Conservation (phyloP, 2,113 vertebrate species). For the Cricetomys ansorgei region DNA sequence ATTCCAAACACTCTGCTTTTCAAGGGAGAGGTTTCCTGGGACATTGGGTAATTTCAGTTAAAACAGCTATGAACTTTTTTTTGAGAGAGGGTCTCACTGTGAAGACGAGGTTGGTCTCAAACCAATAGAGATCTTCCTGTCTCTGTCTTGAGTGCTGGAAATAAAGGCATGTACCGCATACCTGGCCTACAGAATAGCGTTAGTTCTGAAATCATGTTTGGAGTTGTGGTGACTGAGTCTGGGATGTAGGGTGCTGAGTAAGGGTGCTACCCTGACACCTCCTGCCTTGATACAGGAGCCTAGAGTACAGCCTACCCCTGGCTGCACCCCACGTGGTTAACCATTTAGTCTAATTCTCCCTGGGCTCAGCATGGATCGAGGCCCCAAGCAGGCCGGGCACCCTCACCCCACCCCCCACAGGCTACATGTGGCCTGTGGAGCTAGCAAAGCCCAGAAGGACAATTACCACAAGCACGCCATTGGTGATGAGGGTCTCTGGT, state of each 20-base stretch:
- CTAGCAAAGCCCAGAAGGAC: background rate
- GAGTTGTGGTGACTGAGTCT: background rate
- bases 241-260: background rate
- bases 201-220: background rate
- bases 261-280: background rate
- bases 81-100: background rate
- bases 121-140: background rate
- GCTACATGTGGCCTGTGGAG: background rate
- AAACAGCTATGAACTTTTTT: background rate
- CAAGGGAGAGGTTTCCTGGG: background rate
- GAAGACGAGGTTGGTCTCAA: background rate
- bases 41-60: background rate
- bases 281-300: background rate
- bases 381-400: background rate
- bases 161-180: background rate
- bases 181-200: background rate
- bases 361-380: background rate
- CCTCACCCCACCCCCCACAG: too few species aligned
- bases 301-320: background rate
- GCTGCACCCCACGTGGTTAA: background rate
- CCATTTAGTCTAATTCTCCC: background rate
- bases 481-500: constrained; percentile 86
- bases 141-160: background rate
- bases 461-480: constrained; percentile 91
- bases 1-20: background rate